Conservation (phyloP, 2,888 invertebrate species). For the Smittia sp. region DNA sequence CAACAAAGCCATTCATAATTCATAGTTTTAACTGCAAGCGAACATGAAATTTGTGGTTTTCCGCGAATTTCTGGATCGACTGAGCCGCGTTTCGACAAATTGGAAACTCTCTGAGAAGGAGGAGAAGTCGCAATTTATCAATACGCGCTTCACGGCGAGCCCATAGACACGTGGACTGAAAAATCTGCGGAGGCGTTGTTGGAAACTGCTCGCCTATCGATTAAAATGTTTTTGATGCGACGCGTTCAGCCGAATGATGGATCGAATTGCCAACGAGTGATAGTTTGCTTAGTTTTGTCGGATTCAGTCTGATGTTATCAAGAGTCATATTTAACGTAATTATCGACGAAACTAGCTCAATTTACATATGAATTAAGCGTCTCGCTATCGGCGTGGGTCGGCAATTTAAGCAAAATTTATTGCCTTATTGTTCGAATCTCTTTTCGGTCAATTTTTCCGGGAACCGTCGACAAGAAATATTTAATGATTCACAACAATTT, state of each 20-base stretch:
- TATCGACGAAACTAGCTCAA: background rate
- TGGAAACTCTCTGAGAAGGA: too few relatives aligned
- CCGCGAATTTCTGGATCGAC: too few relatives aligned
- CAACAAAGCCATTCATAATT: slow-evolving; percentile 1
- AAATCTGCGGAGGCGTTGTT: too few relatives aligned
- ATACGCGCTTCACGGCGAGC: too few relatives aligned
- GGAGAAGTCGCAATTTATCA: too few relatives aligned
- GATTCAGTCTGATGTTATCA: background rate
- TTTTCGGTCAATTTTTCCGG: slow-evolving; percentile 36
- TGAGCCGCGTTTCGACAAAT: too few relatives aligned
- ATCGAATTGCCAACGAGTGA: background rate
- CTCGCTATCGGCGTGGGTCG: slow-evolving; percentile 4
- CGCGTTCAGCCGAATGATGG: background rate
- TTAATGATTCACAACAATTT: slow-evolving; percentile 19
- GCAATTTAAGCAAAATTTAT: slow-evolving; percentile 8
- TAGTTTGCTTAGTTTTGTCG: background rate
- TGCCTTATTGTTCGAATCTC: slow-evolving; percentile 33
- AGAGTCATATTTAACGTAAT: background rate
- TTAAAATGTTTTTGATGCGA: too few relatives aligned
- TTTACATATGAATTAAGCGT: background rate
- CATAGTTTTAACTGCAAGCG: slow-evolving; percentile 1
- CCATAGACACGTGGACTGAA: too few relatives aligned
- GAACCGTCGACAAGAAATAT: slow-evolving; percentile 19
- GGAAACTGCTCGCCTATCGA: too few relatives aligned
- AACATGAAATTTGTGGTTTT: too few relatives aligned